These are phyloP conservation scores for Trachelus troglodyta DNA, from an alignment of 2,888 invertebrate genomes.

Conservation along the genomic window DNA sequence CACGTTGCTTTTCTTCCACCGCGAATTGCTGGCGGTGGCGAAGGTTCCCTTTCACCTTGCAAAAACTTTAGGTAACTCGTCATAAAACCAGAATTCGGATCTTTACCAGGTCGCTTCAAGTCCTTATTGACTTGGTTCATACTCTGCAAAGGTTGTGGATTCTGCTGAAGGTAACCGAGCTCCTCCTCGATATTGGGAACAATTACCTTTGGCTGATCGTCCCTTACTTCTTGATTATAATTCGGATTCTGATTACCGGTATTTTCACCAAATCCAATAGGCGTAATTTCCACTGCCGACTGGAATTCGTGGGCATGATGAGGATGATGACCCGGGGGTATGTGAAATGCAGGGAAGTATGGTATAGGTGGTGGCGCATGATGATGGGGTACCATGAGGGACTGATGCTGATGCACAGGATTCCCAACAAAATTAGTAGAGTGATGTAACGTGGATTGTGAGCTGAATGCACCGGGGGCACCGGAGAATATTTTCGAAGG, in stretches of 20 bases:
- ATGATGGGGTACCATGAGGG: conserved; percentile 77
- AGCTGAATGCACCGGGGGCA: conserved; percentile 69
- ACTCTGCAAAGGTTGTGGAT: conserved; percentile 44
- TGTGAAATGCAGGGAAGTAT: conserved; percentile 82
- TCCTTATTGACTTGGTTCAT: conserved; percentile 73
- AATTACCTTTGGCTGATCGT: conserved; percentile 84
- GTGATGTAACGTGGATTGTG: conserved; percentile 71
- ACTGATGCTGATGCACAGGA: conserved; percentile 74
- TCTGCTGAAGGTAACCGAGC: conserved; percentile 77
- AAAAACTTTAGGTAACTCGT: conserved; percentile 88
- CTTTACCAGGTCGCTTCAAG: conserved; percentile 69
- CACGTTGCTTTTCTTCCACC: conserved; percentile 77
- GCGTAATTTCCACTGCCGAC: conserved; percentile 75
- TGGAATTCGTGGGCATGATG: conserved; percentile 75
- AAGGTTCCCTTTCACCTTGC: conserved; percentile 84
- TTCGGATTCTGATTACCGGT: conserved; percentile 33
- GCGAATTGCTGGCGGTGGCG: conserved; percentile 79
- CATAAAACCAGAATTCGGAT: conserved; percentile 82
- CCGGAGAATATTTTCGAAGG: conserved; percentile 77
- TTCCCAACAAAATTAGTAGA: conserved; percentile 66
- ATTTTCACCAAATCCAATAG: conserved; percentile 58
- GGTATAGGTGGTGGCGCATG: conserved; percentile 74
- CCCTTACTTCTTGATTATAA: conserved; percentile 63
- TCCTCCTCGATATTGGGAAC: conserved; percentile 92
- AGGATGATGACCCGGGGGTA: conserved; percentile 69